A percentile compares a stretch with the other conserved stretches of the same genome.
These are phyloP conservation scores for Poeciliopsis turrubarensis DNA, from an alignment of 2,113 vertebrate species.

Conservation along the genomic window DNA sequence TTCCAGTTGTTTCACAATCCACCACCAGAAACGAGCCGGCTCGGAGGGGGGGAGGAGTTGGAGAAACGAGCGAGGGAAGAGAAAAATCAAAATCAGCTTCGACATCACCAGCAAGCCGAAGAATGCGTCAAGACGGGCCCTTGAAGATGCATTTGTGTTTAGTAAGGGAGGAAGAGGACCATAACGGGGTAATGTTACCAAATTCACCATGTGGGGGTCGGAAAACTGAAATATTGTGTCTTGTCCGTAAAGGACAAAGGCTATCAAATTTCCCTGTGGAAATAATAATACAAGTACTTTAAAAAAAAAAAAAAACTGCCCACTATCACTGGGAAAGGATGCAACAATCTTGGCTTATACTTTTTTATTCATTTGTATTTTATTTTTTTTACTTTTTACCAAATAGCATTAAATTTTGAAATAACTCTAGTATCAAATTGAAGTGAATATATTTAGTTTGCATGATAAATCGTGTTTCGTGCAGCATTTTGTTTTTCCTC, in stretches of 20 bases:
- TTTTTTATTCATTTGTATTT: too few species aligned
- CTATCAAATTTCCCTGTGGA: background rate
- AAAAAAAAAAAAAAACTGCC: too few species aligned
- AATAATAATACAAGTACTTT: background rate
- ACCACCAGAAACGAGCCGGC: constrained; percentile 71
- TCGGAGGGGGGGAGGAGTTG: constrained; percentile 52
- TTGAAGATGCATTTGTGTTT: constrained; percentile 35
- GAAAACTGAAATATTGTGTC: background rate
- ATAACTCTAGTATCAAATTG: too few species aligned
- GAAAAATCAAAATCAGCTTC: constrained; percentile 69
- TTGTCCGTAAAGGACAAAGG: background rate
- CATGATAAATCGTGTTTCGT: too few species aligned
- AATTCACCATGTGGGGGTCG: constrained; percentile 17
- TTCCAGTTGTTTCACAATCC: constrained; percentile 77
- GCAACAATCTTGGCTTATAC: too few species aligned
- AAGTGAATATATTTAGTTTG: too few species aligned
- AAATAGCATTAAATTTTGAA: too few species aligned
- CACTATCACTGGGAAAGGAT: too few species aligned
- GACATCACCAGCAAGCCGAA: constrained; percentile 61
- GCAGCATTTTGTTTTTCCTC: too few species aligned
- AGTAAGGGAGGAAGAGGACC: constrained; percentile 19
- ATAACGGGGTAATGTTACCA: constrained; percentile 12
- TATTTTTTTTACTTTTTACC: too few species aligned
- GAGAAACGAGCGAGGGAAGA: constrained; percentile 69
- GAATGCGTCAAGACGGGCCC: constrained; percentile 41